phyloP scores from a whole-genome alignment of 2,888 invertebrate species.

The Machimus atricapillus region DNA sequence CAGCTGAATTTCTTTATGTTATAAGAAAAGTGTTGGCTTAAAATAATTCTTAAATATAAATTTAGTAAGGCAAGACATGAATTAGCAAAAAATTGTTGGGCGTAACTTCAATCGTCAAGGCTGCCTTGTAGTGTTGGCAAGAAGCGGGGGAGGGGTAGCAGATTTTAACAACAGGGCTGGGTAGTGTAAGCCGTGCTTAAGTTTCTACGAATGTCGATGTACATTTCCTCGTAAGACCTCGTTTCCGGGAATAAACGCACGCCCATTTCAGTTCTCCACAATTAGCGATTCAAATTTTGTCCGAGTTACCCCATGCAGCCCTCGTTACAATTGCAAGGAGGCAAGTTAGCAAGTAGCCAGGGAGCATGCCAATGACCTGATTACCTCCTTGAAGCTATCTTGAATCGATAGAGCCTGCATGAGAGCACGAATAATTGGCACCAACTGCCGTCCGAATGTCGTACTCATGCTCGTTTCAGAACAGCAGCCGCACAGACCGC shows the following conservation, averaged over 20 bases:
- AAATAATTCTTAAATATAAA: too few relatives aligned
- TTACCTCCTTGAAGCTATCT: background rate
- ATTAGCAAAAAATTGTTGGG: background rate
- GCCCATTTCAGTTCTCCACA: background rate
- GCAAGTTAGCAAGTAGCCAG: background rate
- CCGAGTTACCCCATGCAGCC: background rate
- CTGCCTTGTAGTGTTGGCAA: background rate
- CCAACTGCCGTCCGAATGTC: background rate
- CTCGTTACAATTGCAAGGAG: background rate
- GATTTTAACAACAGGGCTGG: background rate
- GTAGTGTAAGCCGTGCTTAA: background rate
- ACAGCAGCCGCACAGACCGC: background rate
- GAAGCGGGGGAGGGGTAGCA: background rate
- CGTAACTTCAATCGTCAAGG: background rate
- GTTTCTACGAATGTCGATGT: background rate
- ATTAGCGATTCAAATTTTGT: background rate
- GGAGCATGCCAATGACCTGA: constrained; percentile 17
- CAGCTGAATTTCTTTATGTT: too few relatives aligned
- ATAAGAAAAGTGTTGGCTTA: too few relatives aligned
- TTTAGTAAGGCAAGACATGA: too few relatives aligned
- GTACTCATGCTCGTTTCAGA: background rate
- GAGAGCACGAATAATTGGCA: background rate
- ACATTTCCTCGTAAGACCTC: background rate
- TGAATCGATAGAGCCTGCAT: background rate
- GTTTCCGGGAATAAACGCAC: background rate